A percentile compares a stretch with the other conserved stretches of the same genome.
Evolutionary conservation across 2,888 invertebrate species (phyloP).

Genomic region (Archips xylosteana): DNA sequence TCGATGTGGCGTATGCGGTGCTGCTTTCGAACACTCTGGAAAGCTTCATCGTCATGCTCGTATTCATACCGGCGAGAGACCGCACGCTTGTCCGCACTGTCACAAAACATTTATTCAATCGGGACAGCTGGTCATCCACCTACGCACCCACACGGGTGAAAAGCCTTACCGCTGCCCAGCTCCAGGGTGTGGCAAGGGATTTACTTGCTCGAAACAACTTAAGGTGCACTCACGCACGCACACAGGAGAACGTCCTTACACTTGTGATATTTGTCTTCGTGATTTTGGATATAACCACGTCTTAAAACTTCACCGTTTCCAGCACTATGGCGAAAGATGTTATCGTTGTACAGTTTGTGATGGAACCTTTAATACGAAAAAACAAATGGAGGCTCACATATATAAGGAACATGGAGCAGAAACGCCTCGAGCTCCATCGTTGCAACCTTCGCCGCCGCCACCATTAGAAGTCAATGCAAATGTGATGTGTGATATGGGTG

Average conservation of each 20-base stretch:
- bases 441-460: constrained; percentile 64
- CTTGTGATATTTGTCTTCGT: constrained; percentile 95
- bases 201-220: constrained; percentile 96
- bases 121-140: constrained; percentile 95
- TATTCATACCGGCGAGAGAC: constrained; percentile 95
- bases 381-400: constrained; percentile 96
- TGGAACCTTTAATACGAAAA: constrained; percentile 95
- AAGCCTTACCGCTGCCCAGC: constrained; percentile 93
- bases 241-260: constrained; percentile 96
- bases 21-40: constrained; percentile 96
- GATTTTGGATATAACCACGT: constrained; percentile 97
- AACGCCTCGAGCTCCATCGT: constrained; percentile 66
- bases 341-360: constrained; percentile 97
- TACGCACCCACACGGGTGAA: constrained; percentile 95
- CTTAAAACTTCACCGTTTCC: constrained; percentile 94
- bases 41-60: constrained; percentile 96
- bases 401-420: constrained; percentile 85
- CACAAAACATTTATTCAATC: constrained; percentile 96
- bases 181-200: constrained; percentile 95
- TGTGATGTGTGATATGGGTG: constrained; percentile 78
- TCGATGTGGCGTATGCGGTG: constrained; percentile 94
- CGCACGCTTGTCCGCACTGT: constrained; percentile 95
- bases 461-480: constrained; percentile 67
- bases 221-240: constrained; percentile 97
- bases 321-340: constrained; percentile 96